Percentiles rank a stretch among this genome's conserved stretches.
phyloP scores from a whole-genome alignment of 2,797 vertebrate species.

The Tauraco hartlaubi region DNA sequence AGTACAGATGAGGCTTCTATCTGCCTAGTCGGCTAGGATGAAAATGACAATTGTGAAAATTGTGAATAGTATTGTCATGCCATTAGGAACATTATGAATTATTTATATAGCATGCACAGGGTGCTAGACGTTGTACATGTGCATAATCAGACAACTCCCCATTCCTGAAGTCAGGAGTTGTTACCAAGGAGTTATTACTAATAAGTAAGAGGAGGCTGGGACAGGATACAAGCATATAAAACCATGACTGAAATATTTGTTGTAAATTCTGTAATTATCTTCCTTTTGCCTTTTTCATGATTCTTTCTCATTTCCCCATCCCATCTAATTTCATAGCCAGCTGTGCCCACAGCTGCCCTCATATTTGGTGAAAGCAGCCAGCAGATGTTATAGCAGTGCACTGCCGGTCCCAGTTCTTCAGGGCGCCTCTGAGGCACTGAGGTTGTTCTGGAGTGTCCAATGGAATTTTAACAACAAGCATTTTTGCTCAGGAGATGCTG shows the following conservation, averaged over 20 bases:
- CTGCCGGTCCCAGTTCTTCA: not conserved
- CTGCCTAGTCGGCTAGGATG: not conserved
- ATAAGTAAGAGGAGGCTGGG: not conserved
- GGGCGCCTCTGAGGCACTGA: not conserved
- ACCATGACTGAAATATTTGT: not conserved
- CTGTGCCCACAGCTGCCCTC: not conserved
- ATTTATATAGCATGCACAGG: not conserved
- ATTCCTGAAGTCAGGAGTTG: not conserved
- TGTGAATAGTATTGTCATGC: conserved; percentile 10
- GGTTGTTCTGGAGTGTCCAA: not conserved
- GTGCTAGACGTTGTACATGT: conserved; percentile 17
- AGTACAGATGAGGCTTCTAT: not conserved
- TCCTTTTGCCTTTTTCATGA: not conserved
- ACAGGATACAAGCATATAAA: not conserved
- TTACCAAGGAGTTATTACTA: not conserved
- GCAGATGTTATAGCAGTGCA: not conserved
- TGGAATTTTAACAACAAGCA: not conserved
- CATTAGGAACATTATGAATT: conserved; percentile 43
- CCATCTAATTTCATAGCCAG: not conserved
- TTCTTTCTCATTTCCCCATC: not conserved
- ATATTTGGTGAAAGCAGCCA: not conserved
- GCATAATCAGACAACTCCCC: not conserved
- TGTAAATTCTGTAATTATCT: not conserved
- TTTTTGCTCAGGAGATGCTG: fast-evolving
- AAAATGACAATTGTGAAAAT: conserved; percentile 14